phyloP scores from a whole-genome alignment of 2,797 vertebrate genomes.

The Aulostomus chinensis region DNA sequence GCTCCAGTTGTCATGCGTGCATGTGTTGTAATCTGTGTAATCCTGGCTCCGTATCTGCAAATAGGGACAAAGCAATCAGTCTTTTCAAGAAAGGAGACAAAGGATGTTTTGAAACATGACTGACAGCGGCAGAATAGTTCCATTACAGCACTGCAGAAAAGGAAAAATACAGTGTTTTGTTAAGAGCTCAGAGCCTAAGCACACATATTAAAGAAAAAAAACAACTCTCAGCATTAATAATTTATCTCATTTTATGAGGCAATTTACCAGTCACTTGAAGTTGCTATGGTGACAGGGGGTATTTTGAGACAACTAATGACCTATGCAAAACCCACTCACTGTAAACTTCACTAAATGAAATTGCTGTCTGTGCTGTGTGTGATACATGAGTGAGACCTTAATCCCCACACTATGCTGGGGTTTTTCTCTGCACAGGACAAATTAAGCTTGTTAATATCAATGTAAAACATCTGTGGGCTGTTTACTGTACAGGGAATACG shows the following conservation, averaged over 20 bases:
- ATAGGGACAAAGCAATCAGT: constrained; percentile 22
- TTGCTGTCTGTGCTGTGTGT: constrained; percentile 68
- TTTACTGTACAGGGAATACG: constrained; percentile 70
- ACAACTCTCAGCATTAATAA: constrained; percentile 70
- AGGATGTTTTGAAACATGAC: constrained; percentile 45
- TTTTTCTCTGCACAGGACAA: constrained; percentile 68
- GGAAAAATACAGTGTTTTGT: constrained; percentile 47
- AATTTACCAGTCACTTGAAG: constrained; percentile 76
- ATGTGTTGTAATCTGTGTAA: constrained; percentile 44
- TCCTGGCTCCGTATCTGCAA: constrained; percentile 28
- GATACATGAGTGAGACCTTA: constrained; percentile 73
- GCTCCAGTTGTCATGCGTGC: constrained; percentile 21
- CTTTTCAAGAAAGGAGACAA: constrained; percentile 23
- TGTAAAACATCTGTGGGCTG: constrained; percentile 78
- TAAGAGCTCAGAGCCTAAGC: constrained; percentile 37
- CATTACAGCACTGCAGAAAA: constrained; percentile 28
- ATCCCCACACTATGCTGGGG: constrained; percentile 64
- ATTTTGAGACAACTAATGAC: constrained; percentile 81
- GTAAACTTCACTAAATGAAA: constrained; percentile 79
- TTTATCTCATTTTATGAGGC: constrained; percentile 74
- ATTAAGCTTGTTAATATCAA: constrained; percentile 77
- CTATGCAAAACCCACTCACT: constrained; percentile 78
- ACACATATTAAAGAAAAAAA: constrained; percentile 47
- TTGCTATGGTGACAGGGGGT: constrained; percentile 78
- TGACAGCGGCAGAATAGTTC: constrained; percentile 52